These are phyloP conservation scores for Drosophila rhopaloa DNA, from an alignment of 1,140 invertebrate species.

Conservation along the genomic window DNA sequence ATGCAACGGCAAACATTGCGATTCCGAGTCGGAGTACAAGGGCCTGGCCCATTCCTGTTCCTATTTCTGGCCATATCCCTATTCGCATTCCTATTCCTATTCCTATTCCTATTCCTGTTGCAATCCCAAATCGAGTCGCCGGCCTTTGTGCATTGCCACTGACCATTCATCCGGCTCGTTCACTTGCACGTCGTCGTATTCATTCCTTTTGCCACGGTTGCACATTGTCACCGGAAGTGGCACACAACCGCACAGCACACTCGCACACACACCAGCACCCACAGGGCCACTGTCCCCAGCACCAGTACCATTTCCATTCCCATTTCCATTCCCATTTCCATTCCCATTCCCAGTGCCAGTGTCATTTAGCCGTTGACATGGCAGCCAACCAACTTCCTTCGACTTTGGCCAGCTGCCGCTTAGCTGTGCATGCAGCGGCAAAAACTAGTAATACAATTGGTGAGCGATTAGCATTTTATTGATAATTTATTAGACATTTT, in stretches of 20 bases:
- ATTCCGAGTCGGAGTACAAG: conserved; percentile 13
- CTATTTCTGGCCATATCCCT: conserved; percentile 11
- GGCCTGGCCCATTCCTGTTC: conserved; percentile 24
- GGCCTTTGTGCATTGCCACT: conserved; percentile 64
- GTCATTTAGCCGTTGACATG: conserved; percentile 73
- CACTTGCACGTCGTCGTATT: conserved; percentile 61
- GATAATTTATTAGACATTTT: not conserved
- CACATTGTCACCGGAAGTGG: conserved; percentile 80
- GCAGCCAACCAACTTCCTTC: conserved; percentile 59
- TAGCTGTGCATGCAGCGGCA: conserved; percentile 1
- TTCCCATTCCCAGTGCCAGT: conserved; percentile 36
- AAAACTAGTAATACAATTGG: not conserved
- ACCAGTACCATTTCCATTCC: not conserved
- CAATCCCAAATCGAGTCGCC: conserved; percentile 55
- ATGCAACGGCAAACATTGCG: conserved; percentile 36
- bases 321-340: conserved; percentile 5
- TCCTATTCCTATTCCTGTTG: conserved; percentile 48
- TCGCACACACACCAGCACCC: conserved; percentile 8
- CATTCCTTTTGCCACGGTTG: conserved; percentile 65
- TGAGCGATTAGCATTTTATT: not conserved
- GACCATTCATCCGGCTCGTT: conserved; percentile 69
- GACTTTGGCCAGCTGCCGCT: conserved; percentile 58
- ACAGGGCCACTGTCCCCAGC: conserved; percentile 15
- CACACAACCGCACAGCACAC: conserved; percentile 55
- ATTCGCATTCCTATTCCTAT: conserved; percentile 13